Evolutionary conservation across 2,797 vertebrate species (phyloP), one percentile per base, ranked within the genome.

Genomic region (Falco columbarius): DNA sequence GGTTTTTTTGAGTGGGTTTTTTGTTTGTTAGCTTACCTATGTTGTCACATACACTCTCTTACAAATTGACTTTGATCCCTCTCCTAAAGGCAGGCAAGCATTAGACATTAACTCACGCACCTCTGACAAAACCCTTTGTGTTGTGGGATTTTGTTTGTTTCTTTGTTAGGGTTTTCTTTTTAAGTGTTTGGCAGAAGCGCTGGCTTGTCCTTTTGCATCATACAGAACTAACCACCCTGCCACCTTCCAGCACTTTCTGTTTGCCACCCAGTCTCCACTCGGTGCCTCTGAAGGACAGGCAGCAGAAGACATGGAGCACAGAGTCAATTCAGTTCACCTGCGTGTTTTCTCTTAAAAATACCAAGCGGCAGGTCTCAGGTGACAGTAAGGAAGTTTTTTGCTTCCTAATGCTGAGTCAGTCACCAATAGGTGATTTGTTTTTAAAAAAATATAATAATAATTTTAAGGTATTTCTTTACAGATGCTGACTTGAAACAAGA

Each of bases 11-110:
- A 61, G 23, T 44, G 10, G 5, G 13, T 10, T 6, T 32, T 10
- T 74, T 32, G 9, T 12, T 66, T 24, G 3, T 22, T 20, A 23
- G 16, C 24, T 85, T 34, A 12, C 10, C 4, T 29, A 6, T 81
- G 56, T 49, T 16, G 21, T 24, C 42, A 22, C 1, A 1, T 7
- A 5, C 1, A 2, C 7, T 56, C 71, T 65, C 20, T n/a, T 49
- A 54, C 6, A 29, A 55, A 30, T 3, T 67, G 34, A 32, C n/a
- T 47, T 58, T 7, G 24, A 62, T 20, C 12, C 67, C 30, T 46
- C 4, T 67, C n/a, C 6, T 26, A n/a, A 71, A 47, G 12, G 40
- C 27, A 81, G 56, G 46, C 5, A 47, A 61, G 32, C 24, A 26
- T 18, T 24, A 59, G 44, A 55, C 6, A 26, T 22, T 65, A 18